Evolutionary conservation across 2,113 vertebrate species (phyloP).

Genomic region (Petromus typicus): DNA sequence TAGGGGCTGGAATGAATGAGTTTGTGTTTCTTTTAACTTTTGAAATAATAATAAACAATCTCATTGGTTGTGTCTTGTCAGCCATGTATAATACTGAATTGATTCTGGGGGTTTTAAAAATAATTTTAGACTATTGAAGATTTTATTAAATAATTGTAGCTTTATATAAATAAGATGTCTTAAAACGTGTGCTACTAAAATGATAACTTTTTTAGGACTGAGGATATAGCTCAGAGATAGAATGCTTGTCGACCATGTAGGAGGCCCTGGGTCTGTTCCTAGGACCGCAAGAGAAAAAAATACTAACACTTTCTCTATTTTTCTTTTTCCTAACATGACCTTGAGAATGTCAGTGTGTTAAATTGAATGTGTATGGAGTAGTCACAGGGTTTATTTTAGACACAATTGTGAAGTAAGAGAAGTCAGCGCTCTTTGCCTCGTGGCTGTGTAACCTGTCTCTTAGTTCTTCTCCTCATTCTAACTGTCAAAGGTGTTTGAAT

Average conservation of each 20-base stretch:
- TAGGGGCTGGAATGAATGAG: not conserved
- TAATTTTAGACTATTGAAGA: conserved; percentile 8
- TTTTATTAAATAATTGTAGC: not conserved
- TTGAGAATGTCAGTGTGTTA: not conserved
- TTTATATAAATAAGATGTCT: conserved; percentile 50
- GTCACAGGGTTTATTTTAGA: not conserved
- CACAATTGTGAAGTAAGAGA: not conserved
- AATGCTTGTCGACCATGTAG: not conserved
- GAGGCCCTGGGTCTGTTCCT: not conserved
- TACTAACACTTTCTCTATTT: not conserved
- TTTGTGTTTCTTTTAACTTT: not conserved
- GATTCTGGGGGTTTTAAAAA: conserved; percentile 15
- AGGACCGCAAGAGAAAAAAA: not conserved
- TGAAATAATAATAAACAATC: not conserved
- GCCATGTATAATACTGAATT: not conserved
- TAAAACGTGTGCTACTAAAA: conserved; percentile 1
- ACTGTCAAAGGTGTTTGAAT: not conserved
- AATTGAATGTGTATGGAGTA: conserved; percentile 29
- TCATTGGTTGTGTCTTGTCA: not conserved
- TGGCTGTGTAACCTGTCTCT: not conserved
- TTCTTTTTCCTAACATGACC: not conserved
- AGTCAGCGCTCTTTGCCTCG: not conserved
- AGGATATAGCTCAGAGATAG: not conserved
- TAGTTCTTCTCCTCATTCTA: not conserved
- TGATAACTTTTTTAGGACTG: not conserved